These are phyloP conservation scores for Delphinus delphis DNA, from an alignment of 2,113 vertebrate species.

Conservation along the genomic window DNA sequence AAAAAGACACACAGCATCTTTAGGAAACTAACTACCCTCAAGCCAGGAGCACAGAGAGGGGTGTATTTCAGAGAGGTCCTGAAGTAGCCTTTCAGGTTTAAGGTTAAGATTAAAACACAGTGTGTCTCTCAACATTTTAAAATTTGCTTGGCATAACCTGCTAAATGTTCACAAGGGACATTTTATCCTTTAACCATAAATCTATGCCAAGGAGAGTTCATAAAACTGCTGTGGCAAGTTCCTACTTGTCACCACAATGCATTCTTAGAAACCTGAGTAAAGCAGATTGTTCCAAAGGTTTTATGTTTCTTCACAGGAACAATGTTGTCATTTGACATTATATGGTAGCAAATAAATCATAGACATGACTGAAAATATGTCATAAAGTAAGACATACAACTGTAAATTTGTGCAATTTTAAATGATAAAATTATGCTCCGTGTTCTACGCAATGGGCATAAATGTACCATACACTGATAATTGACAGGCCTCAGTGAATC, in stretches of 20 bases:
- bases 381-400: constrained; percentile 49
- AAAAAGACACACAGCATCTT: neutral
- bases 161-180: neutral
- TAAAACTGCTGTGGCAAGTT: constrained; percentile 5
- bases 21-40: neutral
- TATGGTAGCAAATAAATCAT: constrained; percentile 65
- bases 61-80: neutral
- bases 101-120: neutral
- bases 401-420: constrained; percentile 59
- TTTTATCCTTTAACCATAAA: constrained; percentile 41
- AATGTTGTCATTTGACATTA: constrained; percentile 55
- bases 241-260: neutral
- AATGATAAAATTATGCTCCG: constrained; percentile 46
- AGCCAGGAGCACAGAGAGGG: neutral
- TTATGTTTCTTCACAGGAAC: constrained; percentile 63
- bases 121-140: neutral
- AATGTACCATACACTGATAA: constrained; percentile 31
- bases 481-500: neutral
- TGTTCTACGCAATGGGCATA: constrained; percentile 8
- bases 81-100: neutral
- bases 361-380: constrained; percentile 58
- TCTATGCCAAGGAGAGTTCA: constrained; percentile 22
- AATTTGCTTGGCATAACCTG: neutral
- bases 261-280: neutral
- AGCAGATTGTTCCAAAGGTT: constrained; percentile 48